These are phyloP conservation scores for Noctilio leporinus DNA, from an alignment of 2,113 vertebrate genomes.

Conservation along the genomic window DNA sequence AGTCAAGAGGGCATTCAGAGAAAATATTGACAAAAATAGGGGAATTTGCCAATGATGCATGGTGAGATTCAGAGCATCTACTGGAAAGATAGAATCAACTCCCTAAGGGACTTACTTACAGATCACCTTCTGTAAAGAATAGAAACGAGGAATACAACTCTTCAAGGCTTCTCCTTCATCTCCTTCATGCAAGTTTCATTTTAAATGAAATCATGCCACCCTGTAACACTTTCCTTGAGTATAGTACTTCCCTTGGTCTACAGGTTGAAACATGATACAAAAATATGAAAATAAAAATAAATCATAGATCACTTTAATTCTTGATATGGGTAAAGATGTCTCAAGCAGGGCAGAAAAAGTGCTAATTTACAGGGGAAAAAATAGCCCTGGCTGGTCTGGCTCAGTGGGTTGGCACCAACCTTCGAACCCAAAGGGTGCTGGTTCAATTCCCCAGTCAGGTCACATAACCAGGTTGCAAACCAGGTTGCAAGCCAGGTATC, in stretches of 20 bases:
- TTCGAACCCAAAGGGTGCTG: too few species aligned
- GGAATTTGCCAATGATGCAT: not conserved
- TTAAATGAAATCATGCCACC: not conserved
- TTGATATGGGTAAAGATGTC: not conserved
- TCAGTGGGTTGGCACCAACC: too few species aligned
- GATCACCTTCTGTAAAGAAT: not conserved
- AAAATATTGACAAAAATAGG: not conserved
- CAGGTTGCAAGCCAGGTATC: too few species aligned
- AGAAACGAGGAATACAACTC: not conserved
- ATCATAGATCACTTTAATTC: not conserved
- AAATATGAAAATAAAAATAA: conserved; percentile 20
- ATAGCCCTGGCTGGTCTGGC: too few species aligned
- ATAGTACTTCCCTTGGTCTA: not conserved
- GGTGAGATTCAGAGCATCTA: not conserved
- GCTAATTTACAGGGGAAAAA: not conserved
- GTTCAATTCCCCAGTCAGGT: too few species aligned
- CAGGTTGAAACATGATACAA: not conserved
- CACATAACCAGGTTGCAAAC: too few species aligned
- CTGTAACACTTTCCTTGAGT: not conserved
- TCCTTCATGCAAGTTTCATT: conserved; percentile 4
- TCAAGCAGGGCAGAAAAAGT: not conserved
- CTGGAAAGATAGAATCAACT: not conserved
- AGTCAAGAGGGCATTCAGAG: not conserved
- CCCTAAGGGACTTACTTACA: not conserved
- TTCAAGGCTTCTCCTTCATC: not conserved